Evolutionary conservation across 2,888 invertebrate species (phyloP).

Genomic region (Therioaphis trifolii): DNA sequence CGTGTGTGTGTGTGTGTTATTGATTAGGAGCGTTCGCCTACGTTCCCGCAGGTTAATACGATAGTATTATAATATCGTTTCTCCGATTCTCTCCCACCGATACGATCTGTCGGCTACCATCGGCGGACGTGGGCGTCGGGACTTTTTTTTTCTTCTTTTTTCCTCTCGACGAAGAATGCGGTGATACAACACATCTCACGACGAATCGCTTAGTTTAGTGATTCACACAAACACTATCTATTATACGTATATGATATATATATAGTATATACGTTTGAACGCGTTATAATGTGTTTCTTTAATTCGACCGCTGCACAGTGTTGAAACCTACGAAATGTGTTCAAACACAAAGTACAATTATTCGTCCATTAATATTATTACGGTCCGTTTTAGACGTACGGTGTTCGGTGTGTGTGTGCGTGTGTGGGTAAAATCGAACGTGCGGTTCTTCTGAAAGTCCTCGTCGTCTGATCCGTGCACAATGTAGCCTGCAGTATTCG

Average conservation of each 20-base stretch:
- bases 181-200: background rate
- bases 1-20: constrained; percentile 18
- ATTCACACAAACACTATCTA: constrained; percentile 1
- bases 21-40: constrained; percentile 53
- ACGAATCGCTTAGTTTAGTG: constrained; percentile 19
- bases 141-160: background rate
- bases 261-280: background rate
- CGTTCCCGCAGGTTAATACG: constrained; percentile 49
- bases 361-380: no score
- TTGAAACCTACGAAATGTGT: constrained; percentile 7
- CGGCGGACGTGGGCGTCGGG: constrained; percentile 43
- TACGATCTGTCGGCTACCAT: constrained; percentile 53
- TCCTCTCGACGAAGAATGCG: background rate
- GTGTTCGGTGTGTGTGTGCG: no score
- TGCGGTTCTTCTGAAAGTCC: no score
- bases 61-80: constrained; percentile 41
- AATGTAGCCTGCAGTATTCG: no score
- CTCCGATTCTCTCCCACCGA: constrained; percentile 48
- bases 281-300: constrained; percentile 1
- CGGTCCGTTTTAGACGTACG: no score
- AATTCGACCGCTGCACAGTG: background rate
- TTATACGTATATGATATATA: no score
- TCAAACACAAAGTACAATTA: no score
- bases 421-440: no score
- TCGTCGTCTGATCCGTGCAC: no score